phyloP scores from a whole-genome alignment of 2,888 invertebrate species.

The Drosophila flavopinicola region DNA sequence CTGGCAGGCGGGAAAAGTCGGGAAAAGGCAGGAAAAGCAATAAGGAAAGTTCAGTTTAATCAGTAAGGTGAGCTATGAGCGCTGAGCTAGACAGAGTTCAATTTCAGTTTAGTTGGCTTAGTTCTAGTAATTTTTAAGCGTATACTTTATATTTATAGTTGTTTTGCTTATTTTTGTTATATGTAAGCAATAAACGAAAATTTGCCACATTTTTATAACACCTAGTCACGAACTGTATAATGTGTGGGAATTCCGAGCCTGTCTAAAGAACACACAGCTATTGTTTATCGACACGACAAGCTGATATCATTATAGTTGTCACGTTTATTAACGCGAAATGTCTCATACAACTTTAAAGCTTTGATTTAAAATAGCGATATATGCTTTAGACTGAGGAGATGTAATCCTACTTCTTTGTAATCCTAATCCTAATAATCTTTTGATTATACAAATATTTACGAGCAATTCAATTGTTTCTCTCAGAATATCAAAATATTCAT shows the following conservation, averaged over 20 bases:
- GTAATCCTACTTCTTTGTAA: no score
- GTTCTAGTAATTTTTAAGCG: conserved; percentile 9
- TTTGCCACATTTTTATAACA: not conserved
- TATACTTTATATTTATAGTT: conserved; percentile 2
- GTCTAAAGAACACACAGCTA: not conserved
- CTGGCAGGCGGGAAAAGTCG: conserved; percentile 28
- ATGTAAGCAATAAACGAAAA: no score
- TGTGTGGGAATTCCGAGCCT: not conserved
- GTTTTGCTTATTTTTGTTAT: not conserved
- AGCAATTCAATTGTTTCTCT: no score
- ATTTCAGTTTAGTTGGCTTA: conserved; percentile 7
- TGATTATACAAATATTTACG: no score
- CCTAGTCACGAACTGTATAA: not conserved
- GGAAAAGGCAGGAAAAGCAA: conserved; percentile 14
- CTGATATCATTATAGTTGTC: not conserved
- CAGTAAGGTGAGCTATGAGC: not conserved
- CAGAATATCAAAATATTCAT: no score
- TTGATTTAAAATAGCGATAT: not conserved
- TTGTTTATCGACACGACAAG: not conserved
- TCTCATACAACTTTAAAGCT: not conserved
- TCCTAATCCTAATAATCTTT: no score
- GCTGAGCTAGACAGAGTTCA: not conserved
- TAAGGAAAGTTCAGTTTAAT: conserved; percentile 28
- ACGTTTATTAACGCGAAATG: not conserved
- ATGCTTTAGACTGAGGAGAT: no score